phyloP scores from a whole-genome alignment of 2,113 vertebrate species.

The Rhineura floridana region DNA sequence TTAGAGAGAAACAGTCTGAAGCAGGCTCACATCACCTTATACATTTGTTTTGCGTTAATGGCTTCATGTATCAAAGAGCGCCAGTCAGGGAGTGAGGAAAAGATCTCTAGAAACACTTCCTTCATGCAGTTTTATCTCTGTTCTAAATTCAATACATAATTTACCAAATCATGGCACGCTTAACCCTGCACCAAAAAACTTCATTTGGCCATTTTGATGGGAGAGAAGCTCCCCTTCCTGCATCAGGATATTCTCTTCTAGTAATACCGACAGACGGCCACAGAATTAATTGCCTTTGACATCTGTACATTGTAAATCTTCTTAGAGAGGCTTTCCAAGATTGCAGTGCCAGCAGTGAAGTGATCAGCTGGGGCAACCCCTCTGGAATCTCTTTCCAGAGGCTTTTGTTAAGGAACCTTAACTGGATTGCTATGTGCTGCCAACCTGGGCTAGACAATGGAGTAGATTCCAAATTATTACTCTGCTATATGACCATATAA shows the following conservation, averaged over 20 bases:
- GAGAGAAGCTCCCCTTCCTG: conserved; percentile 50
- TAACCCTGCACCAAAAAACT: conserved; percentile 17
- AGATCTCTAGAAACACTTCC: conserved; percentile 24
- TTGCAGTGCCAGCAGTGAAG: conserved; percentile 58
- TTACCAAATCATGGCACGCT: conserved; percentile 36
- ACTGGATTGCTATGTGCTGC: conserved; percentile 42
- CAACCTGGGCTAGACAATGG: conserved; percentile 11
- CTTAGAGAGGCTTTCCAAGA: conserved; percentile 55
- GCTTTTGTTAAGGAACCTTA: conserved; percentile 29
- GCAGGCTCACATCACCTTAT: conserved; percentile 54
- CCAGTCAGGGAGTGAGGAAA: conserved; percentile 34
- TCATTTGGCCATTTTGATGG: conserved; percentile 37
- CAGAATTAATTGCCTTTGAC: conserved; percentile 68
- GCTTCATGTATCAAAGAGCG: conserved; percentile 50
- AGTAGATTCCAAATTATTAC: conserved; percentile 2
- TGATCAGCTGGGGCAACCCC: conserved; percentile 42
- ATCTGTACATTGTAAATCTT: conserved; percentile 68
- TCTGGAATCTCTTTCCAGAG: conserved; percentile 42
- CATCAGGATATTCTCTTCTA: conserved; percentile 58
- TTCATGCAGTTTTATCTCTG: conserved; percentile 48
- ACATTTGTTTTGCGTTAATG: conserved; percentile 48
- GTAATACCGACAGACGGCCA: conserved; percentile 63
- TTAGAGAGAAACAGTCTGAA: conserved; percentile 62
- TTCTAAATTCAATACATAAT: conserved; percentile 57
- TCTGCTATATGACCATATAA: not conserved